phyloP scores from a whole-genome alignment of 2,113 vertebrate genomes.

The Nothobranchius kuhntae region DNA sequence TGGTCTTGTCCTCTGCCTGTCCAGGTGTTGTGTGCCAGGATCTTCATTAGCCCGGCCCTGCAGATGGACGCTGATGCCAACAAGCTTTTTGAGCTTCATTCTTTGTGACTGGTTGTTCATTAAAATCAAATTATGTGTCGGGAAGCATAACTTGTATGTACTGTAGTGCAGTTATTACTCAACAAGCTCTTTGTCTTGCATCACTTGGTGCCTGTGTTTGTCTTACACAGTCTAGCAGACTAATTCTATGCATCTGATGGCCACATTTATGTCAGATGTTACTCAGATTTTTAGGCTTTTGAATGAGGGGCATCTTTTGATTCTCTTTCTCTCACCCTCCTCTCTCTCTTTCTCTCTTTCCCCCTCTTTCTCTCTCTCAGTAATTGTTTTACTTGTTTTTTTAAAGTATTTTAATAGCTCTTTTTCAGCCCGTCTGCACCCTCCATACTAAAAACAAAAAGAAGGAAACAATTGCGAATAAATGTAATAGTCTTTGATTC shows the following conservation, averaged over 20 bases:
- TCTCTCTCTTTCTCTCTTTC: too few relatives aligned
- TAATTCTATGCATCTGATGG: conserved; percentile 46
- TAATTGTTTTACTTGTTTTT: conserved; percentile 9
- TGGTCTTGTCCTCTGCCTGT: conserved; percentile 22
- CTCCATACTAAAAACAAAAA: not conserved
- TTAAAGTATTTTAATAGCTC: conserved; percentile 8
- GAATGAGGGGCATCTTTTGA: not conserved
- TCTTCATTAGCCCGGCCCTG: conserved; percentile 86
- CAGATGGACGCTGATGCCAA: conserved; percentile 85
- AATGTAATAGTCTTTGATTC: conserved; percentile 56
- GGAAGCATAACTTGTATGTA: conserved; percentile 81
- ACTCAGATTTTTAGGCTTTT: not conserved
- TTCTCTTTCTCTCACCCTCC: too few relatives aligned
- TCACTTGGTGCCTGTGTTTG: conserved; percentile 59
- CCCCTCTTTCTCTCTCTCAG: too few relatives aligned
- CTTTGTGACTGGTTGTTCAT: conserved; percentile 96
- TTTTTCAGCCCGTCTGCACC: conserved; percentile 18
- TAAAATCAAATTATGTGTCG: conserved; percentile 93
- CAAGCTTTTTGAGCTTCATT: conserved; percentile 89
- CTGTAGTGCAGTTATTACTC: conserved; percentile 67
- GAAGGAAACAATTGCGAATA: conserved; percentile 22
- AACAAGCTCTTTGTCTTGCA: conserved; percentile 70
- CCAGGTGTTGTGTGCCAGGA: conserved; percentile 72
- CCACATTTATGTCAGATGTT: conserved; percentile 31
- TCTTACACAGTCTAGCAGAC: conserved; percentile 49